A percentile compares a stretch with the other conserved stretches of the same genome.
Conservation (phyloP, 2,797 vertebrate genomes). For the Mus minutoides region DNA sequence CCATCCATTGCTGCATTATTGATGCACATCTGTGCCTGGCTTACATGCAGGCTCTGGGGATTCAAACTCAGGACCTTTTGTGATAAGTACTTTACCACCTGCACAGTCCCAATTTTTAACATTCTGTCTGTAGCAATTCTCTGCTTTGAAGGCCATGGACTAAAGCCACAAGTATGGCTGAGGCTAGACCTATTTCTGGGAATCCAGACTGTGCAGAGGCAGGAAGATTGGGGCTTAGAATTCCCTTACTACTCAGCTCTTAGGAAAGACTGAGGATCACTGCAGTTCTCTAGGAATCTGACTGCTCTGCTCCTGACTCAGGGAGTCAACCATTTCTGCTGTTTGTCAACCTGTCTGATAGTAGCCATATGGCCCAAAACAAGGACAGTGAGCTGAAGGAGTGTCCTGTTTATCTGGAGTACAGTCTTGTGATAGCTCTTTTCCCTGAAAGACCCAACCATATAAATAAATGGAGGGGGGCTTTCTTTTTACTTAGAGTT, state of each 20-base stretch:
- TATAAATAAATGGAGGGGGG: neutral
- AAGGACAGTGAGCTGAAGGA: neutral
- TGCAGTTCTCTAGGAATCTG: neutral
- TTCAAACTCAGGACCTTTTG: neutral
- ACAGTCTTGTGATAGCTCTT: neutral
- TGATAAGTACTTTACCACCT: neutral
- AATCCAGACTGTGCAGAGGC: neutral
- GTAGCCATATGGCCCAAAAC: neutral
- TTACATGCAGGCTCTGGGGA: neutral
- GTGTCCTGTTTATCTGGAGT: neutral
- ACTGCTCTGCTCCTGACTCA: neutral
- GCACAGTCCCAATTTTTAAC: neutral
- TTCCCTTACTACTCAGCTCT: neutral
- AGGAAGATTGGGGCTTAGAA: neutral
- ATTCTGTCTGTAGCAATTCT: neutral
- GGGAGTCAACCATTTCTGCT: neutral
- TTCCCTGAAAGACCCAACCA: neutral
- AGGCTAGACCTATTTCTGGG: neutral
- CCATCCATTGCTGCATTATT: neutral
- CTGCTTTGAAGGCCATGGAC: neutral
- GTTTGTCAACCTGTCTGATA: neutral
- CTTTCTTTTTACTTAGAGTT: neutral
- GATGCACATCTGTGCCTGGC: neutral
- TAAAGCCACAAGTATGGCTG: neutral
- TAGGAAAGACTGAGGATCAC: neutral